Conservation (phyloP, 2,888 invertebrate genomes). For the Xylota sylvarum region DNA sequence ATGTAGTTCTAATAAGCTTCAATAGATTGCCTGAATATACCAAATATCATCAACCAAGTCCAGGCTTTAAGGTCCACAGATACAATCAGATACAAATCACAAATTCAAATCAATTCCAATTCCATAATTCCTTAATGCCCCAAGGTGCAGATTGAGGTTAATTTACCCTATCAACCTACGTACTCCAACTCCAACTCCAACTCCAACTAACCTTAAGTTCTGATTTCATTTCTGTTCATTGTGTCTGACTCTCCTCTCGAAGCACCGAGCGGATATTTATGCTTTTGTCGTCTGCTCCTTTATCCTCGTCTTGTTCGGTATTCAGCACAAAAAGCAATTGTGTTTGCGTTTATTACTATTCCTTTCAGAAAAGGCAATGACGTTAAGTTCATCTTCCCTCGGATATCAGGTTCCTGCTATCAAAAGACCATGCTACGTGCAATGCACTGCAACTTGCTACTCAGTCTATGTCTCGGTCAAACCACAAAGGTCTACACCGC, state of each 20-base stretch:
- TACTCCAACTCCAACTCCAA: neutral
- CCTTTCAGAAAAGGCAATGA: slow-evolving; percentile 15
- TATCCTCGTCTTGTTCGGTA: slow-evolving; percentile 11
- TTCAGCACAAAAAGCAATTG: slow-evolving; percentile 27
- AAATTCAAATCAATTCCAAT: too few relatives aligned
- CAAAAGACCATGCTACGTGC: slow-evolving; percentile 16
- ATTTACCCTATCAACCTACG: neutral
- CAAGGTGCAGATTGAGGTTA: too few relatives aligned
- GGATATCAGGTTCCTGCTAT: slow-evolving; percentile 63
- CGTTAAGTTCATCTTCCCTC: slow-evolving; percentile 64
- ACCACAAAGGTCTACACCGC: slow-evolving; percentile 49
- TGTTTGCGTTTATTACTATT: slow-evolving; percentile 42
- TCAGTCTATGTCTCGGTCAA: slow-evolving; percentile 42
- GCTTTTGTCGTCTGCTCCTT: slow-evolving; percentile 26
- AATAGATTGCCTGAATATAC: too few relatives aligned
- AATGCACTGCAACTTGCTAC: slow-evolving; percentile 49
- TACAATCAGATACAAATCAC: too few relatives aligned
- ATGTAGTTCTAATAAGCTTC: too few relatives aligned
- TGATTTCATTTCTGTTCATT: neutral
- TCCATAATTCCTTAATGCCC: too few relatives aligned
- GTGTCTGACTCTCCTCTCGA: neutral
- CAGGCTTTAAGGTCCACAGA: too few relatives aligned
- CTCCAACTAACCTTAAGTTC: slow-evolving; percentile 8
- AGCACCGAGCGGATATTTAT: slow-evolving; percentile 15
- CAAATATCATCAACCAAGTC: too few relatives aligned